Evolutionary conservation across 2,888 invertebrate genomes (phyloP).

Genomic region (Callosobruchus maculatus): DNA sequence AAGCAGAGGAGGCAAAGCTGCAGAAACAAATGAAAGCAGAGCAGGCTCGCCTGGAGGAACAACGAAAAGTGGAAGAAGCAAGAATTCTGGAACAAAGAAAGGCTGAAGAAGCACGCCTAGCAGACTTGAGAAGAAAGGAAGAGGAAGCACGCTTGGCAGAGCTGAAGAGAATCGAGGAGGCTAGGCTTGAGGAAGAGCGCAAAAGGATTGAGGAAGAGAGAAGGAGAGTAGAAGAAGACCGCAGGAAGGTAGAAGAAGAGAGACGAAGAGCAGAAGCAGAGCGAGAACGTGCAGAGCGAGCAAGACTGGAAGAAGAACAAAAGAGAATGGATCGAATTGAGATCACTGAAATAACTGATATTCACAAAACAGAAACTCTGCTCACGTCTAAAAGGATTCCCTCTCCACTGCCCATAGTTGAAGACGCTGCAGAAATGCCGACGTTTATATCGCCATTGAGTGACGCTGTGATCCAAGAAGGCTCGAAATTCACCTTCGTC

Average conservation of each 20-base stretch:
- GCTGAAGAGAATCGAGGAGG: constrained; percentile 37
- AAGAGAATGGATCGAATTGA: constrained; percentile 18
- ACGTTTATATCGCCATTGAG: constrained; percentile 58
- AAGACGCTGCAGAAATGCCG: constrained; percentile 50
- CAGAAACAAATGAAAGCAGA: constrained; percentile 30
- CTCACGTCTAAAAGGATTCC: constrained; percentile 28
- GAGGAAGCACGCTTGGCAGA: constrained; percentile 28
- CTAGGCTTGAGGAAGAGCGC: constrained; percentile 33
- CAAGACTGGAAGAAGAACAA: constrained; percentile 28
- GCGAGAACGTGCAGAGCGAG: constrained; percentile 15
- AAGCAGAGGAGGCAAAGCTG: constrained; percentile 30
- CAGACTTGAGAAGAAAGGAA: constrained; percentile 25
- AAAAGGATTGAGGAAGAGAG: constrained; percentile 33
- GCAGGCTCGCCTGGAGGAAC: constrained; percentile 29
- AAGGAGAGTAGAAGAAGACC: constrained; percentile 35
- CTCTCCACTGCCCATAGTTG: constrained; percentile 30
- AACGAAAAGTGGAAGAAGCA: constrained; percentile 26
- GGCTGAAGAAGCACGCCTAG: constrained; percentile 27
- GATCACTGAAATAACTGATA: constrained; percentile 35
- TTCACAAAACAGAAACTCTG: constrained; percentile 30
- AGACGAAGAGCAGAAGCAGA: constrained; percentile 17
- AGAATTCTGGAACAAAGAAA: constrained; percentile 21
- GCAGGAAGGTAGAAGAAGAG: constrained; percentile 29
- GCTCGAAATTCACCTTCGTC: constrained; percentile 56
- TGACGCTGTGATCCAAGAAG: constrained; percentile 67